These are phyloP conservation scores for Thermophis baileyi DNA, from an alignment of 2,113 vertebrate species.

Conservation along the genomic window DNA sequence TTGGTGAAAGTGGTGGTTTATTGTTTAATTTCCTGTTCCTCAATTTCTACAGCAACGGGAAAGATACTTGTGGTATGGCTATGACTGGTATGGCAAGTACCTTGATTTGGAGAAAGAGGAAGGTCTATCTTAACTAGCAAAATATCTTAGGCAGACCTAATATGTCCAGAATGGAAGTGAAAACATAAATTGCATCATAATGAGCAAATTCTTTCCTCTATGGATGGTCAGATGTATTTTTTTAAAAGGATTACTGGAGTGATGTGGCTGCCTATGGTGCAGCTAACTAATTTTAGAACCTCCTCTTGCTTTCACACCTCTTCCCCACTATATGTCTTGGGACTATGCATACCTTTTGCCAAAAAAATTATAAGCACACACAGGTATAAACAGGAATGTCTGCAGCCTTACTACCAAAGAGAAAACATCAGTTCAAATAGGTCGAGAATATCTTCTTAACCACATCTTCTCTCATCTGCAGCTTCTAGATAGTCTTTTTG, in stretches of 20 bases:
- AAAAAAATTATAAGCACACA: background rate
- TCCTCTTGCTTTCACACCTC: background rate
- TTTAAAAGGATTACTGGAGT: background rate
- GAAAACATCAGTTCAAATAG: background rate
- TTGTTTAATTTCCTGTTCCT: background rate
- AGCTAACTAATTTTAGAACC: background rate
- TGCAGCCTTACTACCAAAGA: background rate
- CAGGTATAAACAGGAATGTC: background rate
- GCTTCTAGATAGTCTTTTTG: background rate
- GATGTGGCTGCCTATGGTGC: background rate
- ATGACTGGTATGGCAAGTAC: background rate
- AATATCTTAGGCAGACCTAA: background rate
- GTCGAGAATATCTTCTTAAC: background rate
- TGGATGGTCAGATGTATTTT: background rate
- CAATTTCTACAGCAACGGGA: background rate
- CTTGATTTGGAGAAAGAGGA: background rate
- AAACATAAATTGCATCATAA: background rate
- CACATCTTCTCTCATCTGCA: background rate
- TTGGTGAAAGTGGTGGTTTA: background rate
- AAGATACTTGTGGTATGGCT: background rate
- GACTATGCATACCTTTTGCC: background rate
- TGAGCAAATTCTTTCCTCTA: background rate
- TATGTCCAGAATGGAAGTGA: background rate
- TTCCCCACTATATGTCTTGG: background rate
- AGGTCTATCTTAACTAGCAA: background rate